Percentiles rank a stretch among this genome's conserved stretches.
Conservation (phyloP, 2,888 invertebrate species). For the Chrysodeixis includens region DNA sequence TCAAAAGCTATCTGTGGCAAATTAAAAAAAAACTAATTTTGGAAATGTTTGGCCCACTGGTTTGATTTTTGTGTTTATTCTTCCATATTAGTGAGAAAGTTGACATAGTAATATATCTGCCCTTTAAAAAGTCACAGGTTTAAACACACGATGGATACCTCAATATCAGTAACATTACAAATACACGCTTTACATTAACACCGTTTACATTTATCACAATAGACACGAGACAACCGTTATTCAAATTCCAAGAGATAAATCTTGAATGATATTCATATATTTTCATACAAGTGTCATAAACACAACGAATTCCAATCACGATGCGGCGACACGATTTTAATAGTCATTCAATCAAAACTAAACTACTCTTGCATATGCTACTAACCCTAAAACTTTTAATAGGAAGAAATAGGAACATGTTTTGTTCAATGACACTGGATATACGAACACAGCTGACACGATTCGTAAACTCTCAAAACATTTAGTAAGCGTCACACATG, state of each 20-base stretch:
- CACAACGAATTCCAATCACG: conserved; percentile 28
- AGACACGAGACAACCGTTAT: conserved; percentile 2
- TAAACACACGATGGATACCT: background rate
- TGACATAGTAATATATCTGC: no score
- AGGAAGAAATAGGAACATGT: no score
- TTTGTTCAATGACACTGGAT: conserved; percentile 18
- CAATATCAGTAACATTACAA: background rate
- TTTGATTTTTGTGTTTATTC: no score
- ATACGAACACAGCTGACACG: conserved; percentile 24
- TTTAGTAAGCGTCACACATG: conserved; percentile 38
- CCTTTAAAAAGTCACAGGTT: background rate
- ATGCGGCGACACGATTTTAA: background rate
- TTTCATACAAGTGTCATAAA: conserved; percentile 23
- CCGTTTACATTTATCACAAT: background rate
- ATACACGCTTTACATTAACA: background rate
- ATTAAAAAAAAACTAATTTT: no score
- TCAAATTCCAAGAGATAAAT: conserved; percentile 18
- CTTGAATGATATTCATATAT: conserved; percentile 9
- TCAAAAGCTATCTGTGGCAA: no score
- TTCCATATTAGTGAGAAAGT: no score
- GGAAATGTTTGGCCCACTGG: no score
- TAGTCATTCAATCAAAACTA: conserved; percentile 17
- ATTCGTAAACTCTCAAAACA: conserved; percentile 23
- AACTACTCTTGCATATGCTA: conserved; percentile 7
- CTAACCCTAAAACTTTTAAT: conserved; percentile 8